These are phyloP conservation scores for Monoplex corrugatus DNA, from an alignment of 2,888 invertebrate species.

Conservation along the genomic window DNA sequence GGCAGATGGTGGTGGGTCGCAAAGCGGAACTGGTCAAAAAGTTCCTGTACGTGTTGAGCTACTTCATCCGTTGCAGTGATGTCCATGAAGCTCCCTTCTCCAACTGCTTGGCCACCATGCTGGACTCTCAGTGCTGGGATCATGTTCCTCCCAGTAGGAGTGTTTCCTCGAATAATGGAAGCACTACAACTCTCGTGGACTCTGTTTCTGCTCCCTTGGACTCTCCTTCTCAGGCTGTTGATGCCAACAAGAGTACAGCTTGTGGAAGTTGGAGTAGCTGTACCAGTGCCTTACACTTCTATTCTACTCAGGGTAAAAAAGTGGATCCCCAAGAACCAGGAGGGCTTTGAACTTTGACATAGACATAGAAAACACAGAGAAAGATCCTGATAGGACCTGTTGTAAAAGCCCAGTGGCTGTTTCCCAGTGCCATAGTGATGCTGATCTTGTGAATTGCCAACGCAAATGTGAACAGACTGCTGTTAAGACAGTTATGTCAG, in stretches of 20 bases:
- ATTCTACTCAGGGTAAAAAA: slow-evolving; percentile 5
- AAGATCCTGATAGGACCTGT: neutral
- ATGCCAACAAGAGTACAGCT: neutral
- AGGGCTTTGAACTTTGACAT: neutral
- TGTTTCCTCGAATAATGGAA: slow-evolving; percentile 4
- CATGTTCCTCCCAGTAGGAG: neutral
- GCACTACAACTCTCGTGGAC: slow-evolving; percentile 8
- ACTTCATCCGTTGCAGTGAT: slow-evolving; percentile 92
- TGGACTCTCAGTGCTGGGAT: slow-evolving; percentile 58
- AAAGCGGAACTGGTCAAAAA: slow-evolving; percentile 87
- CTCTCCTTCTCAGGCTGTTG: neutral
- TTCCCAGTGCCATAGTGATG: neutral
- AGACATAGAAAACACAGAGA: neutral
- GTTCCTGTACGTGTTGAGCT: slow-evolving; percentile 90
- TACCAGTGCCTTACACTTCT: neutral
- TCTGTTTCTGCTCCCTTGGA: neutral
- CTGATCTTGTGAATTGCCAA: neutral
- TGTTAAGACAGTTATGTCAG: neutral
- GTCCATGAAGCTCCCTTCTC: slow-evolving; percentile 83
- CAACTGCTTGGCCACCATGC: slow-evolving; percentile 62
- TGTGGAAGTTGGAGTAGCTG: slow-evolving; percentile 29
- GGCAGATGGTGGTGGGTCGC: slow-evolving; percentile 86
- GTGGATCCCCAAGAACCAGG: slow-evolving; percentile 15
- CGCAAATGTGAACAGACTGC: neutral
- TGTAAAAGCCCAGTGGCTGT: slow-evolving; percentile 2